phyloP scores from a whole-genome alignment of 2,113 vertebrate genomes.

The Archocentrus centrarchus region DNA sequence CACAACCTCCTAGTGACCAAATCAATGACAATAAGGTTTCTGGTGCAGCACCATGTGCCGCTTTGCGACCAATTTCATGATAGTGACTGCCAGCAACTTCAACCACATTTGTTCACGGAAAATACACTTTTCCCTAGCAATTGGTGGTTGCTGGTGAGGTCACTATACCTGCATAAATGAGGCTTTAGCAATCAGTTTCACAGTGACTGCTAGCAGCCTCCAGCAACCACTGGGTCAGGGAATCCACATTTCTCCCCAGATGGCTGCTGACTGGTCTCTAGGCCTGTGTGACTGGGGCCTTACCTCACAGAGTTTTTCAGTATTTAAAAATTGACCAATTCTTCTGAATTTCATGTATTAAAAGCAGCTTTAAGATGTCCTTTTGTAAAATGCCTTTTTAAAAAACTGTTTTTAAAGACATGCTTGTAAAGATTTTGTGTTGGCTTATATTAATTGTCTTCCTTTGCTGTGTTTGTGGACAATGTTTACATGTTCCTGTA shows the following conservation, averaged over 20 bases:
- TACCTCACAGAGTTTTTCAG: neutral
- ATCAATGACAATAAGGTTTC: neutral
- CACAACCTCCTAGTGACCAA: neutral
- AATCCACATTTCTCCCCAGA: neutral
- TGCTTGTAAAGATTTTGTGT: neutral
- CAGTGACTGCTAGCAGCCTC: neutral
- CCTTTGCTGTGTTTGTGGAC: neutral
- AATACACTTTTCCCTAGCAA: neutral
- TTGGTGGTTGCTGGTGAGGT: neutral
- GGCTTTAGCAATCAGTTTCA: neutral
- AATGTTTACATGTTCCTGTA: neutral
- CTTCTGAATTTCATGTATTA: too few relatives aligned
- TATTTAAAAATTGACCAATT: too few relatives aligned
- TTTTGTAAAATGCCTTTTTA: neutral
- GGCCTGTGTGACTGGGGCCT: neutral
- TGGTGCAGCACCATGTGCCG: neutral
- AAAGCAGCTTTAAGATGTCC: neutral
- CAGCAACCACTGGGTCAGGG: neutral
- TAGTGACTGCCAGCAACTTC: neutral
- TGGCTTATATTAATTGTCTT: neutral
- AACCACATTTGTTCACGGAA: neutral
- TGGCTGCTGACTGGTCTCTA: neutral
- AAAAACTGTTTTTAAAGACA: neutral
- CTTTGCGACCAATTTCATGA: neutral
- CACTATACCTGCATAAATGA: neutral